Evolutionary conservation across 1,140 invertebrate genomes (phyloP).

Genomic region (Nasonia vitripennis): DNA sequence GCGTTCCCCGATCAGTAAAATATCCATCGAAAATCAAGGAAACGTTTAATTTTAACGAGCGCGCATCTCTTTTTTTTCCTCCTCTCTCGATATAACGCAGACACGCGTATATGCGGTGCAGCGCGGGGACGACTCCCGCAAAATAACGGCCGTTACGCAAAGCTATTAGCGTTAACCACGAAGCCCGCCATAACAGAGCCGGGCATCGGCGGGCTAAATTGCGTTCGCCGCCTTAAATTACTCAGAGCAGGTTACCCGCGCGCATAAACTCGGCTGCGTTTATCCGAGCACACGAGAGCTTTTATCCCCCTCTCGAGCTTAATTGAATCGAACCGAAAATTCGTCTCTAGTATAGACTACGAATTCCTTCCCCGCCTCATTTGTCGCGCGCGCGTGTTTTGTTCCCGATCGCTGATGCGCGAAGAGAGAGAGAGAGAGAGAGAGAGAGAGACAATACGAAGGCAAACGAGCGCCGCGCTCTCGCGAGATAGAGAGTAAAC

Average conservation of each 20-base stretch:
- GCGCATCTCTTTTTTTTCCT: neutral
- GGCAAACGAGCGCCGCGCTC: neutral
- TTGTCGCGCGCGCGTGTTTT: neutral
- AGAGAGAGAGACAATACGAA: neutral
- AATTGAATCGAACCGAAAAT: neutral
- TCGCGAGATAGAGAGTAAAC: slow-evolving; percentile 19
- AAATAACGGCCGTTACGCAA: slow-evolving; percentile 8
- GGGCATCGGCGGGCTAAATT: neutral
- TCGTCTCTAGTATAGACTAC: neutral
- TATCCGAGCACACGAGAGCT: neutral
- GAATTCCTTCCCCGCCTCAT: neutral
- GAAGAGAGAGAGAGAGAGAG: neutral
- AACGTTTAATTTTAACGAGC: neutral
- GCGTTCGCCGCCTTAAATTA: neutral
- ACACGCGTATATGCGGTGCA: too few relatives aligned
- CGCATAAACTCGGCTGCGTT: neutral
- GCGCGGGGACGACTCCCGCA: neutral
- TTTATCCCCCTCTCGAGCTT: neutral
- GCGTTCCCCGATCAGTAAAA: too few relatives aligned
- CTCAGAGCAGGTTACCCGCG: neutral
- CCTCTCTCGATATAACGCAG: neutral
- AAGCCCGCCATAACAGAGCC: neutral
- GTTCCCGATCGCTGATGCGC: neutral
- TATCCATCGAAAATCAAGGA: too few relatives aligned
- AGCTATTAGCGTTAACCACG: slow-evolving; percentile 5